These are phyloP conservation scores for Premnoplex brunnescens DNA, from an alignment of 2,797 vertebrate genomes.

Conservation along the genomic window DNA sequence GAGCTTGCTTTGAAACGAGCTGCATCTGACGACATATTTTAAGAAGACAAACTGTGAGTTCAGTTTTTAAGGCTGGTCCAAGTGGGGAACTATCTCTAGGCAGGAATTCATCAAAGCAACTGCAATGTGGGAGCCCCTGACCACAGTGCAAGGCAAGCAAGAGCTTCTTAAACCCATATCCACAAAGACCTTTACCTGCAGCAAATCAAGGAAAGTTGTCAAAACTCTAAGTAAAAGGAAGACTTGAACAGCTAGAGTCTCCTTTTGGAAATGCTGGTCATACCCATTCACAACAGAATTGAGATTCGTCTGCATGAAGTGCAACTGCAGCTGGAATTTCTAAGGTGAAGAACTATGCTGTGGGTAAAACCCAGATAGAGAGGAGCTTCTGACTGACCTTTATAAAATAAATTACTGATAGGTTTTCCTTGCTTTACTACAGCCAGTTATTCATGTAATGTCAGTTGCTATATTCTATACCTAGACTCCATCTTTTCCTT, in stretches of 20 bases:
- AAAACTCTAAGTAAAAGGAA: background rate
- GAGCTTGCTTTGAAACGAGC: background rate
- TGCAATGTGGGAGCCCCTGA: background rate
- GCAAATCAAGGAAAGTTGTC: background rate
- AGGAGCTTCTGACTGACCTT: background rate
- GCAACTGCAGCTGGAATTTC: background rate
- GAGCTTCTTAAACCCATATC: background rate
- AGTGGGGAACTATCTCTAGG: background rate
- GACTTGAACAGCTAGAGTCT: background rate
- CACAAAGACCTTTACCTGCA: background rate
- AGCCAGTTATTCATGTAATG: background rate
- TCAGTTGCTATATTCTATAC: background rate
- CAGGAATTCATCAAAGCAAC: background rate
- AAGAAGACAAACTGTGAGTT: background rate
- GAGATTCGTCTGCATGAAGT: background rate
- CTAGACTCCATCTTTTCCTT: background rate
- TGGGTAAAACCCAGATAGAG: background rate
- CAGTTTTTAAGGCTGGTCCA: background rate
- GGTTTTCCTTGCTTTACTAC: background rate
- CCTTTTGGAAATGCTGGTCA: background rate
- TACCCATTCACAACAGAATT: background rate
- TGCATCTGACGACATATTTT: background rate
- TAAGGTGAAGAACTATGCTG: background rate
- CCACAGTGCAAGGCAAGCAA: rapidly evolving
- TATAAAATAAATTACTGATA: background rate